These are phyloP conservation scores for Philereme vetulata DNA, from an alignment of 2,888 invertebrate genomes.

Conservation along the genomic window DNA sequence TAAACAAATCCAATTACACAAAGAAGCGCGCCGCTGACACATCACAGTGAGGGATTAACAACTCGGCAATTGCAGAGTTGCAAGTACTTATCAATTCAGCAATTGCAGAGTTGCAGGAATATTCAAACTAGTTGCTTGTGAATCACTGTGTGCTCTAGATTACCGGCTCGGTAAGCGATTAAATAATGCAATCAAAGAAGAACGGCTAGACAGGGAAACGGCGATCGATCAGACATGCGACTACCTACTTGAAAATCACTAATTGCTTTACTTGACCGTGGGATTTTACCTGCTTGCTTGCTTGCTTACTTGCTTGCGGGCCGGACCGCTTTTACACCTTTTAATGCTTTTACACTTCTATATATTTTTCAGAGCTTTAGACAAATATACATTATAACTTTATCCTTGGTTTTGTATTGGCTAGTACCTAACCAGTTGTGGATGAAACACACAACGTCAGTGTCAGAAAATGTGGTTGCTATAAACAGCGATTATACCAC, in stretches of 20 bases:
- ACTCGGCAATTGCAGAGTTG: conserved; percentile 21
- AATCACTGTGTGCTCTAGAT: conserved; percentile 46
- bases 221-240: conserved; percentile 42
- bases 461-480: no score
- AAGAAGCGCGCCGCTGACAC: conserved; percentile 55
- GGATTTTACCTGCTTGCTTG: no score
- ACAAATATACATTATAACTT: no score
- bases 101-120: conserved; percentile 36
- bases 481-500: no score
- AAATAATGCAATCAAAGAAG: conserved; percentile 54
- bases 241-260: conserved; percentile 12
- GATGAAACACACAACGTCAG: no score
- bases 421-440: no score
- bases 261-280: background rate
- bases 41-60: conserved; percentile 56
- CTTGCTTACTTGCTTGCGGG: no score
- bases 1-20: conserved; percentile 66
- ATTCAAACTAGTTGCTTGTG: conserved; percentile 19
- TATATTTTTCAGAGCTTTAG: no score
- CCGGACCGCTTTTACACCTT: no score
- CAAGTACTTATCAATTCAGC: background rate
- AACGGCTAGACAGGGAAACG: conserved; percentile 40
- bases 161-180: conserved; percentile 49
- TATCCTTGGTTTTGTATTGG: no score
- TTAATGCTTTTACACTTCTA: no score